Conservation (phyloP, 2,888 invertebrate species). For the Tenthredo distinguenda region DNA sequence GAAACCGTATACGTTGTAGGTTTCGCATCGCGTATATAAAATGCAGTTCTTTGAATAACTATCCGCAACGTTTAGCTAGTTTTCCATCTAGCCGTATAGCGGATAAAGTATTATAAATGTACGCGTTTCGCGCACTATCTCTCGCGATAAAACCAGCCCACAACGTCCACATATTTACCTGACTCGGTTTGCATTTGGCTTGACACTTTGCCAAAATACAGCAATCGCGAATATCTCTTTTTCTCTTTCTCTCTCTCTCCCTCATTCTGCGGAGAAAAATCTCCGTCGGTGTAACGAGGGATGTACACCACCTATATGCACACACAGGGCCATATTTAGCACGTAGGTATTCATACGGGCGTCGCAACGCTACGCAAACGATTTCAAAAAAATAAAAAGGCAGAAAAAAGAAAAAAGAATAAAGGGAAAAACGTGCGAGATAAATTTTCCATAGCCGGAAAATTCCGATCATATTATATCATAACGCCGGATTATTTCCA, state of each 20-base stretch:
- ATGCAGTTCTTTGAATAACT: background rate
- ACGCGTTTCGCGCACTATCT: background rate
- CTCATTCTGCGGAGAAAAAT: background rate
- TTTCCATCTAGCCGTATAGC: background rate
- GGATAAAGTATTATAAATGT: background rate
- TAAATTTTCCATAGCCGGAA: background rate
- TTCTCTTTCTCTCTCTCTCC: background rate
- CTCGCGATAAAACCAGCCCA: conserved; percentile 15
- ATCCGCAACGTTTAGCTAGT: background rate
- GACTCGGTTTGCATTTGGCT: conserved; percentile 36
- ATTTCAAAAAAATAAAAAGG: background rate
- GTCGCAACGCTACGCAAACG: too few relatives aligned
- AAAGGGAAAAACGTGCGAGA: background rate
- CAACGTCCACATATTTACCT: conserved; percentile 7
- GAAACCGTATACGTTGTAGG: background rate
- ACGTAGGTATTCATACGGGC: too few relatives aligned
- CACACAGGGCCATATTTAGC: too few relatives aligned
- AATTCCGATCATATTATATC: background rate
- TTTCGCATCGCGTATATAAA: background rate
- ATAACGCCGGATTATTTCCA: background rate
- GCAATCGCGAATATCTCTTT: background rate
- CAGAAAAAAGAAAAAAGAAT: background rate
- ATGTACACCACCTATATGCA: background rate
- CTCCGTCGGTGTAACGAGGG: background rate
- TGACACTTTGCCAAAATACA: conserved; percentile 47